Percentiles rank a stretch among this genome's conserved stretches.
Evolutionary conservation across 2,797 vertebrate species (phyloP).

Genomic region (Oreochromis grahami): DNA sequence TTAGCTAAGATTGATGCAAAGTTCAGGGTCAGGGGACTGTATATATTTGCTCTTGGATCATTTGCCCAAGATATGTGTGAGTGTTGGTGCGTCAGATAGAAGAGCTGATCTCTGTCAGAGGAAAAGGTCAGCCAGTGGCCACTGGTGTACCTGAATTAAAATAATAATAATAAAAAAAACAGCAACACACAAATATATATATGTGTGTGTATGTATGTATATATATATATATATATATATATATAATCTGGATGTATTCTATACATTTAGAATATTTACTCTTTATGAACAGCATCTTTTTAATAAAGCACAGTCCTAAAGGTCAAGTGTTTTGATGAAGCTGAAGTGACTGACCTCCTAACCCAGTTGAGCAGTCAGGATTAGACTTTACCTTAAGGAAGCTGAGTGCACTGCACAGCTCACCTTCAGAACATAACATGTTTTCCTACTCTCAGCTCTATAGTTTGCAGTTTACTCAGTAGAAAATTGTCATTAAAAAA

Average conservation of each 20-base stretch:
- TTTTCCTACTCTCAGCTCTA: not conserved
- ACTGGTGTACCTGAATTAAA: not conserved
- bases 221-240: no score
- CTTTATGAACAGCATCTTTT: not conserved
- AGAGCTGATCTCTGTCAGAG: constrained; percentile 57
- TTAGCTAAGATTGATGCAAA: constrained; percentile 99
- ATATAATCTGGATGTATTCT: not conserved
- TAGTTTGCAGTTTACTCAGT: not conserved
- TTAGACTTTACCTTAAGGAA: constrained; percentile 58
- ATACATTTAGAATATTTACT: not conserved
- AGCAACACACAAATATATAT: not conserved
- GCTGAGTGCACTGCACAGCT: constrained; percentile 13
- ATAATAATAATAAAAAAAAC: not conserved
- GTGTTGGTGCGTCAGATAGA: constrained; percentile 40
- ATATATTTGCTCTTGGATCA: constrained; percentile 68
- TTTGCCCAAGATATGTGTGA: constrained; percentile 32
- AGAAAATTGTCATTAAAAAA: not conserved
- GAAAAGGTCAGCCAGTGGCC: constrained; percentile 55
- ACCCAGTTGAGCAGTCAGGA: constrained; percentile 63
- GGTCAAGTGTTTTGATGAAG: not conserved
- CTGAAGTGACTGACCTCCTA: constrained; percentile 57
- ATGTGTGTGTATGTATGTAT: no score
- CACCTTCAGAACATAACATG: constrained; percentile 40
- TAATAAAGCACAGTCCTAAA: not conserved
- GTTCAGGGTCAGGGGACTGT: constrained; percentile 86